These are phyloP conservation scores for Sceliomorpha sp. DNA, from an alignment of 2,888 invertebrate species.

Conservation along the genomic window DNA sequence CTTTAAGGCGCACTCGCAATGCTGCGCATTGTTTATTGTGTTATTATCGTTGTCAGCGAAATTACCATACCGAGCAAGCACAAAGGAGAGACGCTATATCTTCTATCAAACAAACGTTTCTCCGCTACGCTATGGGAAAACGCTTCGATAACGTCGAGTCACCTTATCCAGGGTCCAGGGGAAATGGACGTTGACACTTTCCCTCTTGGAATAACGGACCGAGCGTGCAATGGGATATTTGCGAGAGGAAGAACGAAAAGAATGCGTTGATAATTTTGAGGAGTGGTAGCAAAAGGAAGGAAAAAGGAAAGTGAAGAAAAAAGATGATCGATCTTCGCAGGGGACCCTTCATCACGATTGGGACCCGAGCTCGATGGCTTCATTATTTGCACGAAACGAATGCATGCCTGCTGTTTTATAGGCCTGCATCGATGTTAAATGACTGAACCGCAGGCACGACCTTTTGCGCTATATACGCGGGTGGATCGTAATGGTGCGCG, in stretches of 20 bases:
- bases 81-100: no score
- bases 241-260: neutral
- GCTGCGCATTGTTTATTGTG: neutral
- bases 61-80: no score
- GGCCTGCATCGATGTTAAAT: slow-evolving; percentile 63
- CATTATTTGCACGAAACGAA: slow-evolving; percentile 68
- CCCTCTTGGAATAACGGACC: no score
- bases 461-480: slow-evolving; percentile 58
- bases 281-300: neutral
- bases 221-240: neutral
- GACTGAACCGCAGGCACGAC: slow-evolving; percentile 48
- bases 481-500: slow-evolving; percentile 58
- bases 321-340: slow-evolving; percentile 31
- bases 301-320: neutral
- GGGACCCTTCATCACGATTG: slow-evolving; percentile 37
- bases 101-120: no score
- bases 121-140: no score
- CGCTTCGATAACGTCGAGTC: no score
- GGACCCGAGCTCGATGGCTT: slow-evolving; percentile 63
- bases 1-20: neutral
- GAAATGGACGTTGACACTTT: neutral
- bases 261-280: neutral
- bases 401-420: slow-evolving; percentile 70
- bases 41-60: no score
- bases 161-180: no score